Conservation (phyloP, 1,140 invertebrate species). For the Drosophila rhopaloa region DNA sequence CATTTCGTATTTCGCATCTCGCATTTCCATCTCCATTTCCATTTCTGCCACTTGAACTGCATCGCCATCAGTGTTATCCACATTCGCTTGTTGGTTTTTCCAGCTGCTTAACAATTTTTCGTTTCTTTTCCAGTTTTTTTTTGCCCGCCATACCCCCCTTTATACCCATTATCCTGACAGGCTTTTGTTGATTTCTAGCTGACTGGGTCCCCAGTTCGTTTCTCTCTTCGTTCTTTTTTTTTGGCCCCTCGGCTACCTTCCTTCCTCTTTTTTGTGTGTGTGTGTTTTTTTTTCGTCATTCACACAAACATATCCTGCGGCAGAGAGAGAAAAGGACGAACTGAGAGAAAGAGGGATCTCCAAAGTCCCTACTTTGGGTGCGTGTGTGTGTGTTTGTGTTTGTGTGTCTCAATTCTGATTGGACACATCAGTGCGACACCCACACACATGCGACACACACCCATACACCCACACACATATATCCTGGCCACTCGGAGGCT, state of each 20-base stretch:
- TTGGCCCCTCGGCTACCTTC: constrained; percentile 17
- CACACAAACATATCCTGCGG: constrained; percentile 25
- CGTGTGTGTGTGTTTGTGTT: constrained; percentile 25
- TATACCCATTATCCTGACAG: constrained; percentile 58
- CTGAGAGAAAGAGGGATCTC: constrained; percentile 33
- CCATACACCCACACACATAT: constrained; percentile 31
- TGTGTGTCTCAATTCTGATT: constrained; percentile 69
- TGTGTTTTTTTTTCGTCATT: constrained; percentile 32
- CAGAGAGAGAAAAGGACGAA: neutral
- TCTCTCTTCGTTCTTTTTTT: constrained; percentile 28
- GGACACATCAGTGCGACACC: constrained; percentile 66
- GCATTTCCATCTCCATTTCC: constrained; percentile 9
- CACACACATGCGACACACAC: constrained; percentile 37
- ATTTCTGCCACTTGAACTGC: constrained; percentile 35
- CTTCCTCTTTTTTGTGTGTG: constrained; percentile 10
- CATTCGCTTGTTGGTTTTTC: constrained; percentile 57
- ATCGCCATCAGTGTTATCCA: constrained; percentile 47
- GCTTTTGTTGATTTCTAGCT: constrained; percentile 79
- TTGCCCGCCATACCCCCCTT: neutral
- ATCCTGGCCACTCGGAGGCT: constrained; percentile 72
- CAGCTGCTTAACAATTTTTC: constrained; percentile 54
- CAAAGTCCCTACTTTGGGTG: constrained; percentile 34
- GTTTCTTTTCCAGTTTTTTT: constrained; percentile 18
- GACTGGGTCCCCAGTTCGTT: constrained; percentile 55
- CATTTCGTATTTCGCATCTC: constrained; percentile 15